Evolutionary conservation across 2,113 vertebrate species (phyloP).

Genomic region (Heterocephalus glaber): DNA sequence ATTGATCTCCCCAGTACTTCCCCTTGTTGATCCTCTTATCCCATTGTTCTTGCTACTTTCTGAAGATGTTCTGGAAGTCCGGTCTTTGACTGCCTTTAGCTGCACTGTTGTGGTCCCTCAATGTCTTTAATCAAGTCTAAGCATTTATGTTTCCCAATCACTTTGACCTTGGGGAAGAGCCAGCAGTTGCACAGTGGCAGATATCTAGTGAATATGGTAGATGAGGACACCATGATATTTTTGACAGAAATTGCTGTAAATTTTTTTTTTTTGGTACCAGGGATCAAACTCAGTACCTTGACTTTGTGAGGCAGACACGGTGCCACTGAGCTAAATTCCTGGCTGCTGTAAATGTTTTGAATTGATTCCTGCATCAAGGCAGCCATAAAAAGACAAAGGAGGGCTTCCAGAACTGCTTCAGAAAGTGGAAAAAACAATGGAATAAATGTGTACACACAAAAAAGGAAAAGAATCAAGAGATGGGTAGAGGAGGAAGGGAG

Average conservation of each 20-base stretch:
- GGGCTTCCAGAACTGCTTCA: neutral
- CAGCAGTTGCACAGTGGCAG: neutral
- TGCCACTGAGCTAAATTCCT: too few species aligned
- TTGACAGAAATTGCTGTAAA: neutral
- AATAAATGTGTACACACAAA: too few species aligned
- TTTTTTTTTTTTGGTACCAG: too few species aligned
- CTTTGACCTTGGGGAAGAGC: neutral
- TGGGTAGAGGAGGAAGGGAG: neutral
- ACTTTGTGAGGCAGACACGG: too few species aligned
- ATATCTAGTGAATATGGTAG: neutral
- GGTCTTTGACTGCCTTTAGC: neutral
- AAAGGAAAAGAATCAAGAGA: neutral
- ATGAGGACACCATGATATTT: neutral
- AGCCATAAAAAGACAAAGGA: neutral
- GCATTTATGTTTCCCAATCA: neutral
- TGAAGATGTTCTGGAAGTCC: neutral
- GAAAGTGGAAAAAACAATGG: too few species aligned
- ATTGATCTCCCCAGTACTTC: neutral
- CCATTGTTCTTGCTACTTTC: neutral
- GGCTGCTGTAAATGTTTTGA: neutral
- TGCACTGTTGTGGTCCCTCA: neutral
- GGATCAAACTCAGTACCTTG: too few species aligned
- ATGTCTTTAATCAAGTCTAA: neutral
- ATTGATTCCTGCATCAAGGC: neutral
- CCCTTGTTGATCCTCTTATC: neutral